Evolutionary conservation across 2,888 invertebrate species (phyloP).

Genomic region (Dolomedes plantarius): DNA sequence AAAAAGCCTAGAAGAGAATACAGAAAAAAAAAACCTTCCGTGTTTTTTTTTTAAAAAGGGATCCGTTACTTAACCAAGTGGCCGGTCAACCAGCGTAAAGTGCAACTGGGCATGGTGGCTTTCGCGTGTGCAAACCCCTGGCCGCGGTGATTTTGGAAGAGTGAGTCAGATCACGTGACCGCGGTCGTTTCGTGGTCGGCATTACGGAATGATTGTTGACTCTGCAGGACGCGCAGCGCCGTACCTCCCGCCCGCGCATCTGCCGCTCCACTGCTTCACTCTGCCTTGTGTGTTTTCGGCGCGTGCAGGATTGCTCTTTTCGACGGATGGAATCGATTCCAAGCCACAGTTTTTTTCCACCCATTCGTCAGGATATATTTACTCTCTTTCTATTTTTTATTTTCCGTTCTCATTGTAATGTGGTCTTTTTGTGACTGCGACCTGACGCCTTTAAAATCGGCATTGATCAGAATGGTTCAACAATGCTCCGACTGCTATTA

Average conservation of each 20-base stretch:
- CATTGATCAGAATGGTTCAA: background rate
- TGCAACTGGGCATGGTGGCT: background rate
- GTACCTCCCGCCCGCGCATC: background rate
- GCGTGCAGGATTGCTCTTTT: slow-evolving; percentile 3
- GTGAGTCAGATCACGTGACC: slow-evolving; percentile 12
- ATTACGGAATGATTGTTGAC: slow-evolving; percentile 18
- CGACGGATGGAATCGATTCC: background rate
- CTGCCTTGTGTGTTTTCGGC: background rate
- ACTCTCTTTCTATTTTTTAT: background rate
- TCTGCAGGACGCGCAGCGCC: background rate
- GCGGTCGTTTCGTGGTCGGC: background rate
- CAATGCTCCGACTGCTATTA: too few relatives aligned
- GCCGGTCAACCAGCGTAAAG: too few relatives aligned
- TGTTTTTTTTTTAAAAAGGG: too few relatives aligned
- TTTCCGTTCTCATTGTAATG: background rate
- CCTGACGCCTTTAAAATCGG: background rate
- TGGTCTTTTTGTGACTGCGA: background rate
- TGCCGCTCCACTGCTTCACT: background rate
- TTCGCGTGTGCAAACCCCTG: slow-evolving; percentile 2
- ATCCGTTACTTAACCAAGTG: too few relatives aligned
- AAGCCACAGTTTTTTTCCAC: background rate
- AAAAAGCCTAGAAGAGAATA: too few relatives aligned
- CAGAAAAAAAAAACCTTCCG: too few relatives aligned
- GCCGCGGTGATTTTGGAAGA: background rate
- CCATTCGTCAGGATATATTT: background rate